Percentiles rank a stretch among this genome's conserved stretches.
These are phyloP conservation scores for Marisa cornuarietis DNA, from an alignment of 1,140 invertebrate genomes.

Conservation along the genomic window DNA sequence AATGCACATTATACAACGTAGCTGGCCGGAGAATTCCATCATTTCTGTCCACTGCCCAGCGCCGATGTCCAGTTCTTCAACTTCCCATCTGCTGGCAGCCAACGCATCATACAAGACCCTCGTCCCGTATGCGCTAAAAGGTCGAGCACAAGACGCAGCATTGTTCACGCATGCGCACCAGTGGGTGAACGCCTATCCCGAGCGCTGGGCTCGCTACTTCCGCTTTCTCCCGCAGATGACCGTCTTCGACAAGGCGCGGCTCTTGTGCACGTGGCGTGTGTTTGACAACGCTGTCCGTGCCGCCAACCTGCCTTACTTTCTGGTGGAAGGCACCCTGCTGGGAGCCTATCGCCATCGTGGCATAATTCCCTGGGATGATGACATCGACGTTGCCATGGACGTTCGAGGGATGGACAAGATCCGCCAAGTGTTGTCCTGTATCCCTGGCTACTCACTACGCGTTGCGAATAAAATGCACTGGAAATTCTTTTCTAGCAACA, in stretches of 20 bases:
- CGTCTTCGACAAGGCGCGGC: not conserved
- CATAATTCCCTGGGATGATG: slow-evolving; percentile 28
- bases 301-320: slow-evolving; percentile 8
- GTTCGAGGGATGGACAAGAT: not conserved
- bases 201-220: not conserved
- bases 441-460: slow-evolving; percentile 3
- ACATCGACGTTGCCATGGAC: slow-evolving; percentile 24
- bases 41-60: not conserved
- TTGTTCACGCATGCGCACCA: not conserved
- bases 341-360: slow-evolving; percentile 16
- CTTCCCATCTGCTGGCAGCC: no score
- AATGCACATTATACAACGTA: not conserved
- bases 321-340: not conserved
- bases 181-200: not conserved
- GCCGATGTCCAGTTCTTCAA: not conserved
- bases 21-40: not conserved
- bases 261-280: slow-evolving; percentile 5
- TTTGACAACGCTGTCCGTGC: not conserved
- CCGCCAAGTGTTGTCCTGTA: slow-evolving; percentile 15
- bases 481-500: slow-evolving; percentile 16
- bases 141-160: not conserved
- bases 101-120: not conserved
- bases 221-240: slow-evolving; percentile 2
- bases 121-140: not conserved
- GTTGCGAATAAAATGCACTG: slow-evolving; percentile 15